Evolutionary conservation across 2,888 invertebrate genomes (phyloP).

Genomic region (Drosophila siamana): DNA sequence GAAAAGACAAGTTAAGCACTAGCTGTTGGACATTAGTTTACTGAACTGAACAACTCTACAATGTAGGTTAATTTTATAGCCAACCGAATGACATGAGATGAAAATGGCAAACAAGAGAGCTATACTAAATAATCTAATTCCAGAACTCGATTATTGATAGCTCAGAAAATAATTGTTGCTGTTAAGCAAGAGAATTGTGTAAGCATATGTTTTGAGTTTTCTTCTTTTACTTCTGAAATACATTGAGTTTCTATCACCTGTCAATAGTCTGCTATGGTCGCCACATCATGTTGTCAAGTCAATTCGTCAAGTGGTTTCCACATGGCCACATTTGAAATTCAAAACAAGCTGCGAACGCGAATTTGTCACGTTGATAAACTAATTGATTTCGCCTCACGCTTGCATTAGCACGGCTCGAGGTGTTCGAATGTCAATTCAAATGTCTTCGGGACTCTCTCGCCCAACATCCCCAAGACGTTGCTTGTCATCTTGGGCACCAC

Average conservation of each 20-base stretch:
- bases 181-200: too few relatives aligned
- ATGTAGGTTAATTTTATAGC: too few relatives aligned
- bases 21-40: too few relatives aligned
- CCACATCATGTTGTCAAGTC: slow-evolving; percentile 39
- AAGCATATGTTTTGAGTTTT: too few relatives aligned
- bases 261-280: slow-evolving; percentile 20
- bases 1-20: too few relatives aligned
- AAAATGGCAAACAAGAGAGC: too few relatives aligned
- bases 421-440: slow-evolving; percentile 17
- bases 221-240: too few relatives aligned
- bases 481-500: not conserved
- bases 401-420: slow-evolving; percentile 30
- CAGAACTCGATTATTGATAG: too few relatives aligned
- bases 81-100: too few relatives aligned
- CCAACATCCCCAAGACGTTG: not conserved
- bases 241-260: slow-evolving; percentile 59
- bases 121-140: too few relatives aligned
- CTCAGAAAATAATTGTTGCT: too few relatives aligned
- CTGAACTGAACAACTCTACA: too few relatives aligned
- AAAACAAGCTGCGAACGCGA: slow-evolving; percentile 55
- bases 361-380: slow-evolving; percentile 71
- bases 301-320: slow-evolving; percentile 28
- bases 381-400: slow-evolving; percentile 52
- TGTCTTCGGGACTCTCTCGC: not conserved
- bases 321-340: slow-evolving; percentile 75